Conservation (phyloP, 2,113 vertebrate species). For the Pangasianodon gigas region DNA sequence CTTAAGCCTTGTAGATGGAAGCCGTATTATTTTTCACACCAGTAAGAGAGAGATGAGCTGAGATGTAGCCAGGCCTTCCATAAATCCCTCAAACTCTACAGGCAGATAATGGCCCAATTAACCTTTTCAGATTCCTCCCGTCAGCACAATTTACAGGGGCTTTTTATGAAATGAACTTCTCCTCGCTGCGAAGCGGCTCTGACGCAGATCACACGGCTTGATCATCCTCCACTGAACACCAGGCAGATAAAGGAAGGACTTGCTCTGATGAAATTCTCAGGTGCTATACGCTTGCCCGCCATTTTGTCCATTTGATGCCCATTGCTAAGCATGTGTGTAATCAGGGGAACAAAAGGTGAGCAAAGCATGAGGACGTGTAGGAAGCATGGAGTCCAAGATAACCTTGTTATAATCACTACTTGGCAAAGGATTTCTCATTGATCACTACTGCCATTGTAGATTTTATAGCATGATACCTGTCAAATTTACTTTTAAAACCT, state of each 20-base stretch:
- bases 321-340: constrained; percentile 53
- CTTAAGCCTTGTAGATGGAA: constrained; percentile 34
- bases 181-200: constrained; percentile 46
- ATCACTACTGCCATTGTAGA: not conserved
- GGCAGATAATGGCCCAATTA: constrained; percentile 79
- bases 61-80: constrained; percentile 66
- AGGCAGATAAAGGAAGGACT: not conserved
- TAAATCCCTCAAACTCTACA: constrained; percentile 80
- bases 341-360: not conserved
- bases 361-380: constrained; percentile 15
- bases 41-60: constrained; percentile 57
- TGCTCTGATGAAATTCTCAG: constrained; percentile 57
- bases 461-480: not conserved
- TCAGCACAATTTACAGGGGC: constrained; percentile 70
- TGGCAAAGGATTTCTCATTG: constrained; percentile 4
- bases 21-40: constrained; percentile 35
- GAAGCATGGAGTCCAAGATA: constrained; percentile 36
- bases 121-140: constrained; percentile 78
- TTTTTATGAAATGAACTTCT: constrained; percentile 71
- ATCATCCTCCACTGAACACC: constrained; percentile 32
- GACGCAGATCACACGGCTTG: constrained; percentile 42
- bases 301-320: constrained; percentile 49
- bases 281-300: constrained; percentile 53
- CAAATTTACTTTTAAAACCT: not conserved
- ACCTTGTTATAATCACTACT: not conserved